A percentile compares a stretch with the other conserved stretches of the same genome.
phyloP scores from a whole-genome alignment of 2,113 vertebrate species.

The Girardinichthys multiradiatus region DNA sequence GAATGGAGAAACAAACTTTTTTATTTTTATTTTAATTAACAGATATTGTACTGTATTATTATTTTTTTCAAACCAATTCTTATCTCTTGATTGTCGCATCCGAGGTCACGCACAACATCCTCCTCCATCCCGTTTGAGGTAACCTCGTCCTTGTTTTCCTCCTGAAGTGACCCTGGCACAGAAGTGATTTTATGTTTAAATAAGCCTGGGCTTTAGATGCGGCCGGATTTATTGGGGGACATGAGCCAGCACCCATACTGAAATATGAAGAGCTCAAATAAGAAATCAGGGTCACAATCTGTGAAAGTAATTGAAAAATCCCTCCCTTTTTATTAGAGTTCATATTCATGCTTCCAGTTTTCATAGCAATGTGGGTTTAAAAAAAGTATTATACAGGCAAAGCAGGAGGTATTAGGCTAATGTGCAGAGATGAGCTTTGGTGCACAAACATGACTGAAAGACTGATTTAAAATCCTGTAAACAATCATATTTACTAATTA shows the following conservation, averaged over 20 bases:
- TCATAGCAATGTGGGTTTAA: neutral
- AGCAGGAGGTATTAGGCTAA: neutral
- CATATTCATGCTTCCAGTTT: conserved; percentile 10
- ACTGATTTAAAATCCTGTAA: neutral
- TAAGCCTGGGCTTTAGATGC: neutral
- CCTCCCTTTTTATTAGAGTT: conserved; percentile 5
- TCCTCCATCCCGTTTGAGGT: conserved; percentile 4
- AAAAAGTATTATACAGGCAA: neutral
- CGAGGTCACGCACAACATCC: conserved; percentile 50
- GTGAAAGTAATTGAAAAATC: conserved; percentile 45
- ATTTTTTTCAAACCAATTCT: conserved; percentile 28
- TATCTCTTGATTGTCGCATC: conserved; percentile 59
- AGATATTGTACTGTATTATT: conserved; percentile 28
- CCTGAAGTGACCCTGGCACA: conserved; percentile 1
- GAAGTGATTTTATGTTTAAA: neutral
- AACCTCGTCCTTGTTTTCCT: conserved; percentile 13
- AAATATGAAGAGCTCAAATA: conserved; percentile 28
- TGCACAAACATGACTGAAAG: neutral
- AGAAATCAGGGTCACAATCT: conserved; percentile 36
- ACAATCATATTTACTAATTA: neutral
- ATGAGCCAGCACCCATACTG: neutral
- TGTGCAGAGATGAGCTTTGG: neutral
- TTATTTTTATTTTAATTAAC: conserved; percentile 18
- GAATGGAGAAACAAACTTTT: conserved; percentile 36
- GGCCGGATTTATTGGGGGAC: conserved; percentile 15